phyloP scores from a whole-genome alignment of 2,797 vertebrate genomes.

The Bryconaethiops microstoma region DNA sequence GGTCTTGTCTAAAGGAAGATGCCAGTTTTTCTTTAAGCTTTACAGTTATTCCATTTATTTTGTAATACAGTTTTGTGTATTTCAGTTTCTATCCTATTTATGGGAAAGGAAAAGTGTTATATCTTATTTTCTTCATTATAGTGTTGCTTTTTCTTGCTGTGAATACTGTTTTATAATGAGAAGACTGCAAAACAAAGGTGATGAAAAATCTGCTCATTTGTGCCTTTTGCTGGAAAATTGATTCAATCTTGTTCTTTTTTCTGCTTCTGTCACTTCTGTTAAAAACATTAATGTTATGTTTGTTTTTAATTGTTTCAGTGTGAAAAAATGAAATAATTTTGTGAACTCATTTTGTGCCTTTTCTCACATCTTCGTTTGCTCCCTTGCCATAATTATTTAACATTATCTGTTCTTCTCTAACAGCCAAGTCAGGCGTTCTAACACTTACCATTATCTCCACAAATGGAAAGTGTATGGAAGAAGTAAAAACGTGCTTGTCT shows the following conservation, averaged over 20 bases:
- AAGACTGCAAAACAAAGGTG: background rate
- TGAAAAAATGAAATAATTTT: background rate
- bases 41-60: background rate
- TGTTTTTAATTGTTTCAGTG: background rate
- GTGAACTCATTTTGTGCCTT: background rate
- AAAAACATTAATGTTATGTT: background rate
- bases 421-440: no score
- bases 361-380: background rate
- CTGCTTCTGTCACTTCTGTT: background rate
- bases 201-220: conserved; percentile 14
- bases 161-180: conserved; percentile 4
- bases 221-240: conserved; percentile 20
- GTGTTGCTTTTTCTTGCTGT: background rate
- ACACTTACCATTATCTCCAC: no score
- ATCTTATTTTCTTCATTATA: background rate
- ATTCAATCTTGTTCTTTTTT: conserved; percentile 14
- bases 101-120: background rate
- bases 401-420: no score
- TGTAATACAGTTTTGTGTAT: background rate
- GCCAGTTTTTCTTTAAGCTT: conserved; percentile 1
- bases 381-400: no score
- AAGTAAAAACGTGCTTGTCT: no score
- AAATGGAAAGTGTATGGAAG: no score
- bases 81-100: background rate
- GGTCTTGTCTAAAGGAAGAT: background rate